Conservation (phyloP, 2,113 vertebrate genomes). For the Vidua macroura region DNA sequence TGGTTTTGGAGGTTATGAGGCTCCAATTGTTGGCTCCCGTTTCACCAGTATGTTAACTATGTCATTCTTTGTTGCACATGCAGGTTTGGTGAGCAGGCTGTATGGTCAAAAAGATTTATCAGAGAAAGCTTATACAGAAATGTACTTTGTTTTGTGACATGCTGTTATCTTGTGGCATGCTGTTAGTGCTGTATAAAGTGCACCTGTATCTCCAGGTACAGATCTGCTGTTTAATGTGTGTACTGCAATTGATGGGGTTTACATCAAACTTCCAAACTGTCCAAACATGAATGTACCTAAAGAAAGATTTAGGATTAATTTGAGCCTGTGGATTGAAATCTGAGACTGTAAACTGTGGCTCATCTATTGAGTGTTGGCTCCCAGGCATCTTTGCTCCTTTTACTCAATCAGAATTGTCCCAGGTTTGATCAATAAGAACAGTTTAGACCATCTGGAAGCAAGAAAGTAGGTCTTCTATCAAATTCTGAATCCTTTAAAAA, state of each 20-base stretch:
- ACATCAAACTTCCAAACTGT: background rate
- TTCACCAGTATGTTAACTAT: background rate
- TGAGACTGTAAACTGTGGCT: background rate
- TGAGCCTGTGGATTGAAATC: background rate
- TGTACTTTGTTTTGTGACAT: background rate
- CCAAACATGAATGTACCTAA: background rate
- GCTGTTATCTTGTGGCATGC: background rate
- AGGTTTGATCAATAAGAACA: background rate
- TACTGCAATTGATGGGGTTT: background rate
- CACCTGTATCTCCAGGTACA: background rate
- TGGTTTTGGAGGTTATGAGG: background rate
- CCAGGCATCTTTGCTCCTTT: background rate
- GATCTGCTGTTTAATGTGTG: background rate
- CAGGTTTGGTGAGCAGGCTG: background rate
- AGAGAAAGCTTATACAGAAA: background rate
- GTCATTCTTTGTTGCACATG: background rate
- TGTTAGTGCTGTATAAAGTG: background rate
- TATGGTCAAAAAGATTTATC: background rate
- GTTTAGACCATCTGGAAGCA: background rate
- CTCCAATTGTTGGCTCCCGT: background rate
- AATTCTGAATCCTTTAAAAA: background rate
- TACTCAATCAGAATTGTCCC: background rate
- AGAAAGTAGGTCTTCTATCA: background rate
- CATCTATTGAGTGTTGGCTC: background rate
- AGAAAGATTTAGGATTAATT: background rate